A percentile compares a stretch with the other conserved stretches of the same genome.
phyloP scores from a whole-genome alignment of 2,888 invertebrate genomes.

The Dasypogon diadema region DNA sequence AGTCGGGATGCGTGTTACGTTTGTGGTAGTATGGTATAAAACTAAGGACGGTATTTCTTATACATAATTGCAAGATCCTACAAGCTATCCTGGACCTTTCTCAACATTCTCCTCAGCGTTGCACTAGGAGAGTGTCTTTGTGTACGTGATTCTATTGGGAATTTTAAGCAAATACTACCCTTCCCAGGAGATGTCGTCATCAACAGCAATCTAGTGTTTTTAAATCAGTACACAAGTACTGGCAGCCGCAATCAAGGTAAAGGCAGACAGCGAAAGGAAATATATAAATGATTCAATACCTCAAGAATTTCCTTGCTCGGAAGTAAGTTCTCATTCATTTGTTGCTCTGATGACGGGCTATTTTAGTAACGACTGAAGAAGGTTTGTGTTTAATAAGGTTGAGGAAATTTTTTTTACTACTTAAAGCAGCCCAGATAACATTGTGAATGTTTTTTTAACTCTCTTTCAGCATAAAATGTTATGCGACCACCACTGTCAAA shows the following conservation, averaged over 20 bases:
- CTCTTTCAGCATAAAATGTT: no score
- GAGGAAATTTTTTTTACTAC: no score
- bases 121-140: conserved; percentile 2
- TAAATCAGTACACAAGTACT: conserved; percentile 26
- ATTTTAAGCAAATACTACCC: conserved; percentile 18
- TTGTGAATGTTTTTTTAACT: no score
- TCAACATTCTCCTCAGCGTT: conserved; percentile 33
- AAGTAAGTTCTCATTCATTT: no score
- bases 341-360: no score
- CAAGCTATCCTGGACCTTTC: conserved; percentile 46
- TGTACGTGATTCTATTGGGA: background rate
- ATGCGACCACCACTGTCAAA: no score
- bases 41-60: conserved; percentile 38
- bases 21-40: conserved; percentile 3
- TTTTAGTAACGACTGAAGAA: no score
- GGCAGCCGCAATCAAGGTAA: conserved; percentile 40
- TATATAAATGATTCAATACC: conserved; percentile 48
- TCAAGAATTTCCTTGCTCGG: conserved; percentile 31
- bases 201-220: conserved; percentile 24
- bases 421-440: no score
- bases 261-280: background rate
- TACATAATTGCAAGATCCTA: conserved; percentile 48
- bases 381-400: no score
- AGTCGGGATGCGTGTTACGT: background rate
- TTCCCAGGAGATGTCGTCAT: conserved; percentile 15